These are phyloP conservation scores for Uloborus plumipes DNA, from an alignment of 2,888 invertebrate genomes.

Conservation along the genomic window DNA sequence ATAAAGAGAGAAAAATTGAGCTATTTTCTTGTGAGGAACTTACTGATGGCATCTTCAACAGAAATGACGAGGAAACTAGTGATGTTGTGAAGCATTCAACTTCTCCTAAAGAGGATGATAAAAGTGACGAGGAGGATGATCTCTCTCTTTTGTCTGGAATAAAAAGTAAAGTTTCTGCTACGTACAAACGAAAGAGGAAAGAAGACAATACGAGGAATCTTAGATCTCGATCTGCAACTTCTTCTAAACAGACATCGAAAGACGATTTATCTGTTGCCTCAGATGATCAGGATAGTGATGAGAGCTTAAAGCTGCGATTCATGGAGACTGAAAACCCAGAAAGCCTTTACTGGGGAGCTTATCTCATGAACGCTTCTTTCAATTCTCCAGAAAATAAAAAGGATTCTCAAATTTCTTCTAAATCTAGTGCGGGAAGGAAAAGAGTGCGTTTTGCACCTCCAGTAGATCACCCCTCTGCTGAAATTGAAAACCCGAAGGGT, in stretches of 20 bases:
- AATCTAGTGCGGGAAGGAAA: neutral
- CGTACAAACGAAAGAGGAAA: slow-evolving; percentile 14
- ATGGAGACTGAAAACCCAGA: slow-evolving; percentile 3
- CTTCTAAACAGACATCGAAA: neutral
- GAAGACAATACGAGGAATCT: slow-evolving; percentile 11
- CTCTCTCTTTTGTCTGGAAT: slow-evolving; percentile 7
- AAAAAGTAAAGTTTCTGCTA: slow-evolving; percentile 15
- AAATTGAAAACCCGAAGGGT: slow-evolving; percentile 7
- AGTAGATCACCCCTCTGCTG: neutral
- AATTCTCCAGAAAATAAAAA: neutral
- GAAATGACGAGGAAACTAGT: neutral
- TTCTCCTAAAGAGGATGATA: neutral
- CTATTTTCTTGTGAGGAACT: neutral
- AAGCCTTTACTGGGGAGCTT: slow-evolving; percentile 20
- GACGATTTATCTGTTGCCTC: neutral
- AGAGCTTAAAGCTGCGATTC: neutral
- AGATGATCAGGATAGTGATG: neutral
- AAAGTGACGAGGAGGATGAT: neutral
- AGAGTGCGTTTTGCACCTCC: neutral
- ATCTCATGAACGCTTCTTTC: slow-evolving; percentile 24
- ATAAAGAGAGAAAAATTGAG: neutral
- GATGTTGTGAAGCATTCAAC: neutral
- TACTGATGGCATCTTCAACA: neutral
- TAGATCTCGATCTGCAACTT: slow-evolving; percentile 7
- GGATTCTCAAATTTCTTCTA: neutral